Percentiles rank a stretch among this genome's conserved stretches.
Conservation (phyloP, 2,888 invertebrate species). For the Glyphotaelius pellucidus region DNA sequence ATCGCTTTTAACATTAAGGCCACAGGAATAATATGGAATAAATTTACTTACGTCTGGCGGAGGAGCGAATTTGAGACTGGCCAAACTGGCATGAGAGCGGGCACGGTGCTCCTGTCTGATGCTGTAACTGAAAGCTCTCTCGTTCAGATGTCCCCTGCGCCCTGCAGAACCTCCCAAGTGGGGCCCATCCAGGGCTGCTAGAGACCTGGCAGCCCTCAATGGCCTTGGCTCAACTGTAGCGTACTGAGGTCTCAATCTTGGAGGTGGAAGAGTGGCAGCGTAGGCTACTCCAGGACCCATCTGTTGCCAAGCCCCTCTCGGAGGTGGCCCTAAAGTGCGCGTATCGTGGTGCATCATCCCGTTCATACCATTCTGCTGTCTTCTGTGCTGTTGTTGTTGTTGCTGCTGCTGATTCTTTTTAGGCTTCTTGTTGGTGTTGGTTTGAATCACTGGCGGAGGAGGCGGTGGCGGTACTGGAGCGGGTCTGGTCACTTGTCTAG, state of each 20-base stretch:
- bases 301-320: conserved; percentile 67
- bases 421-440: conserved; percentile 79
- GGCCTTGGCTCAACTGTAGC: conserved; percentile 77
- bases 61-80: conserved; percentile 92
- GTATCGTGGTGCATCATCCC: conserved; percentile 69
- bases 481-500: conserved; percentile 88
- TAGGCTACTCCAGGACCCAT: conserved; percentile 71
- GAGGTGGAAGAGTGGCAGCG: conserved; percentile 80
- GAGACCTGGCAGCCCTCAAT: conserved; percentile 82
- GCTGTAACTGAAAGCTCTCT: conserved; percentile 95
- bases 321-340: conserved; percentile 68
- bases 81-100: conserved; percentile 93
- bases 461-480: conserved; percentile 92
- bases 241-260: conserved; percentile 81
- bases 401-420: conserved; percentile 78
- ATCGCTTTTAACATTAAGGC: background rate
- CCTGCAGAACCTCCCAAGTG: conserved; percentile 87
- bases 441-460: conserved; percentile 82
- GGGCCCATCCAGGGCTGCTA: conserved; percentile 82
- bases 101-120: conserved; percentile 96
- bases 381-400: conserved; percentile 32
- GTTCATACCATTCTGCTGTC: conserved; percentile 27
- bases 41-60: conserved; percentile 77
- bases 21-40: background rate
- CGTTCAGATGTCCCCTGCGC: conserved; percentile 94